A percentile compares a stretch with the other conserved stretches of the same genome.
These are phyloP conservation scores for Diarsia dahlii DNA, from an alignment of 2,888 invertebrate species.

Conservation along the genomic window DNA sequence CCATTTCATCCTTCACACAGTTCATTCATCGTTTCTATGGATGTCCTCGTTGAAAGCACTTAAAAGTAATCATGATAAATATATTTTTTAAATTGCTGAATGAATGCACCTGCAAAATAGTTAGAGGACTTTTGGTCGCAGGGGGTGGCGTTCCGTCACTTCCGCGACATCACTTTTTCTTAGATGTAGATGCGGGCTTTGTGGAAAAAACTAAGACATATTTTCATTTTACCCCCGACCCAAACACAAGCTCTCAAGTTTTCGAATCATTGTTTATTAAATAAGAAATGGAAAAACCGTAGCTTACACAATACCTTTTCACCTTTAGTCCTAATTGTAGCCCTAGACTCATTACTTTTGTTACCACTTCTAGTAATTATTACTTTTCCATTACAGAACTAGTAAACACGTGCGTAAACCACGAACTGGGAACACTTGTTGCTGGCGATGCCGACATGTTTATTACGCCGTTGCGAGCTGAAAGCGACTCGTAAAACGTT, in stretches of 20 bases:
- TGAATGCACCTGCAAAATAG: neutral
- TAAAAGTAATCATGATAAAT: neutral
- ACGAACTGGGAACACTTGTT: slow-evolving; percentile 81
- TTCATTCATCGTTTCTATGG: no score
- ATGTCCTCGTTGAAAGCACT: neutral
- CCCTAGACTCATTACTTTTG: slow-evolving; percentile 26
- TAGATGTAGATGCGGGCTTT: neutral
- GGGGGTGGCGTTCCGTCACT: no score
- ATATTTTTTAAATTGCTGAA: neutral
- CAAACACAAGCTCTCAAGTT: neutral
- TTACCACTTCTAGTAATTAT: slow-evolving; percentile 41
- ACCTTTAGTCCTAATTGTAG: slow-evolving; percentile 4
- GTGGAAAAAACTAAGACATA: neutral
- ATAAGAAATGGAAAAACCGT: neutral
- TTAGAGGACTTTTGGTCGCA: no score
- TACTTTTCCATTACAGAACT: slow-evolving; percentile 57
- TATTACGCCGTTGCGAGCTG: slow-evolving; percentile 78
- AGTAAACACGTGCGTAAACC: slow-evolving; percentile 73
- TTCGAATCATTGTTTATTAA: neutral
- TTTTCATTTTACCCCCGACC: neutral
- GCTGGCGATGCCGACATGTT: slow-evolving; percentile 83
- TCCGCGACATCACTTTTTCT: no score
- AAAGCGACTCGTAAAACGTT: slow-evolving; percentile 82
- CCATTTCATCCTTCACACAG: no score
- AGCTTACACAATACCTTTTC: slow-evolving; percentile 1